Percentiles rank a stretch among this genome's conserved stretches.
phyloP scores from a whole-genome alignment of 2,888 invertebrate genomes.

The Pogonocherus hispidulus region DNA sequence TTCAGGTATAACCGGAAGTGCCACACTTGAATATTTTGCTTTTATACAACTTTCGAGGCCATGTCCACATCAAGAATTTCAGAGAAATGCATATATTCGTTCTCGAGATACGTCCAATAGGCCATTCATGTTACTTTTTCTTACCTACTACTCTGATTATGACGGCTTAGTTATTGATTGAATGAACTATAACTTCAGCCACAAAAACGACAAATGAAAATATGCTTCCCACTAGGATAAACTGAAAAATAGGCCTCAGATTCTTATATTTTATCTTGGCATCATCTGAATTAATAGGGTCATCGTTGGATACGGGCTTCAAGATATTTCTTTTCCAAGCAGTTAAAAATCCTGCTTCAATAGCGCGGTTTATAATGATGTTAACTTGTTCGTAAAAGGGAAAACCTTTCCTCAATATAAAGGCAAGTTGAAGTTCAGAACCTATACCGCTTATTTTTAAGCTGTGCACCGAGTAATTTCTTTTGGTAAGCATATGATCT shows the following conservation, averaged over 20 bases:
- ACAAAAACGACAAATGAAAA: neutral
- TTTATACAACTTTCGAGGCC: no score
- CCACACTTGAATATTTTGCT: no score
- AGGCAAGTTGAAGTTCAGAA: neutral
- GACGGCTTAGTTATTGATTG: no score
- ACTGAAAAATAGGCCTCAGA: neutral
- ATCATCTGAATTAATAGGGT: neutral
- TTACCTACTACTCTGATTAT: no score
- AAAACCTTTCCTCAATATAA: constrained; percentile 16
- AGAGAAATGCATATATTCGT: no score
- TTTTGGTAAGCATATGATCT: neutral
- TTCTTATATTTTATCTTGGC: neutral
- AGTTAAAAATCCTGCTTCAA: constrained; percentile 8
- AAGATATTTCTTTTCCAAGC: neutral
- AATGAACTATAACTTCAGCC: constrained; percentile 45
- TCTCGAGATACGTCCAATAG: no score
- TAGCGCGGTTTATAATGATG: neutral
- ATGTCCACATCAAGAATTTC: no score
- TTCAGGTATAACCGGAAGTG: no score
- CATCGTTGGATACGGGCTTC: neutral
- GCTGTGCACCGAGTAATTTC: neutral
- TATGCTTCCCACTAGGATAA: neutral
- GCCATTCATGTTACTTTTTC: no score
- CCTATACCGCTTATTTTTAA: neutral
- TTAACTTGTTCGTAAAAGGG: neutral